Base-by-base conservation (phyloP, 2,797 vertebrate genomes). In the Pyrocephalus nanus region DNA sequence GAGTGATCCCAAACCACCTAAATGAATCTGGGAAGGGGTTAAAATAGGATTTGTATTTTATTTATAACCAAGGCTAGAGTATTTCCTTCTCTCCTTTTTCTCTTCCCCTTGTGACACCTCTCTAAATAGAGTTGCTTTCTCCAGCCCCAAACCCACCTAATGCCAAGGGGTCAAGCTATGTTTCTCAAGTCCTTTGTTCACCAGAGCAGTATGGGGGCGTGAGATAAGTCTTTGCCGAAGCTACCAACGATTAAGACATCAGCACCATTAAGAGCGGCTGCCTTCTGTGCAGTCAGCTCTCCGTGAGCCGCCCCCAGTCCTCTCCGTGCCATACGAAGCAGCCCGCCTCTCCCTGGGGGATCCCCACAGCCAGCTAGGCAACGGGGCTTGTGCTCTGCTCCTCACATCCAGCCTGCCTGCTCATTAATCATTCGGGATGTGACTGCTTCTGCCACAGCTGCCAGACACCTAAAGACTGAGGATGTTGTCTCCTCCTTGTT, bases 111-210 rank as follows among this genome's bases (percentile, higher is more conserved):
- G 19, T 18, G 40, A 70, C 53, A 71, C 30, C 30, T 91, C 66
- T 91, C 93, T 42, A 65, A 90, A 95, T 8, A 81, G n/a, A 89
- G 57, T 48, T 90, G 54, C 72, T 90, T 65, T 75, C 77, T 48
- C 42, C 53, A 80, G 30, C 27, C 75, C 70, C 47, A 71, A 91
- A 61, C 51, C 34, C 78, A 92, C 60, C 79, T 74, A 77, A 69
- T 32, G 71, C 61, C 83, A 84, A 86, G 34, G 43, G 73, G 57
- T 80, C 80, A 92, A 88, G 70, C 48, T 81, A 27, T 21, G 23
- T 80, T 82, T 78, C 78, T 90, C 13, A 50, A 88, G 73, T 54
- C 55, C 73, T 95, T 96, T 93, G 45, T 90, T 92, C 84, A 67
- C 30, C 0, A 3, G 26, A 95, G 77, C 76, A 75, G 51, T 36